Evolutionary conservation across 2,888 invertebrate species (phyloP).

Genomic region (Oeneis ivallda): DNA sequence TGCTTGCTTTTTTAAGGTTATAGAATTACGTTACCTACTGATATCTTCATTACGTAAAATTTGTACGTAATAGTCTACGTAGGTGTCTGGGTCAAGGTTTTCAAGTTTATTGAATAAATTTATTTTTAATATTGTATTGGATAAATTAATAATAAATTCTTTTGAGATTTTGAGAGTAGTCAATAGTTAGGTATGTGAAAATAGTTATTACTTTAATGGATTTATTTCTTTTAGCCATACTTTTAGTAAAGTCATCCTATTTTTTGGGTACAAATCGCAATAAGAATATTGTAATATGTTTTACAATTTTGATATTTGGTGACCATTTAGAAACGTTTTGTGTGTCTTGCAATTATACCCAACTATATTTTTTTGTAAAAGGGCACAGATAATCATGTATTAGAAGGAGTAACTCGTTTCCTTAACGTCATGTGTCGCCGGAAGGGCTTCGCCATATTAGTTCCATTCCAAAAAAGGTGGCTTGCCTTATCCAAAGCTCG

Average conservation of each 20-base stretch:
- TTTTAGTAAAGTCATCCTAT: too few species aligned
- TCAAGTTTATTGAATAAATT: slow-evolving; percentile 22
- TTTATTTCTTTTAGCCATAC: background rate
- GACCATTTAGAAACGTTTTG: too few species aligned
- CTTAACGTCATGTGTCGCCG: slow-evolving; percentile 45
- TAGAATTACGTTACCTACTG: slow-evolving; percentile 3
- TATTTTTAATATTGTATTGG: background rate
- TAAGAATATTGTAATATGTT: too few species aligned
- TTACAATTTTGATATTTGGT: too few species aligned
- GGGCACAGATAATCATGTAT: slow-evolving; percentile 13
- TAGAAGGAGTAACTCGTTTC: slow-evolving; percentile 31
- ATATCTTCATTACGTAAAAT: slow-evolving; percentile 4
- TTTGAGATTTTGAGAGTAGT: background rate
- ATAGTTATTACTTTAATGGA: background rate
- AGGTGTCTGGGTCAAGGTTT: slow-evolving; percentile 30
- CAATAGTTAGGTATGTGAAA: too few species aligned
- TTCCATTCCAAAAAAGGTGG: slow-evolving; percentile 53
- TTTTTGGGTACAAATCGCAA: too few species aligned
- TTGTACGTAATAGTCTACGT: slow-evolving; percentile 25
- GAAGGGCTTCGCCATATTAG: slow-evolving; percentile 60
- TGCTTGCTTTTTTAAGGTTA: background rate
- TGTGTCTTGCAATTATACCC: background rate
- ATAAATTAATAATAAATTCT: background rate
- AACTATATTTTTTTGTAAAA: slow-evolving; percentile 8
- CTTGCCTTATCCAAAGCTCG: slow-evolving; percentile 56